A percentile compares a stretch with the other conserved stretches of the same genome.
phyloP scores from a whole-genome alignment of 2,888 invertebrate genomes.

The Bombyx huttoni region DNA sequence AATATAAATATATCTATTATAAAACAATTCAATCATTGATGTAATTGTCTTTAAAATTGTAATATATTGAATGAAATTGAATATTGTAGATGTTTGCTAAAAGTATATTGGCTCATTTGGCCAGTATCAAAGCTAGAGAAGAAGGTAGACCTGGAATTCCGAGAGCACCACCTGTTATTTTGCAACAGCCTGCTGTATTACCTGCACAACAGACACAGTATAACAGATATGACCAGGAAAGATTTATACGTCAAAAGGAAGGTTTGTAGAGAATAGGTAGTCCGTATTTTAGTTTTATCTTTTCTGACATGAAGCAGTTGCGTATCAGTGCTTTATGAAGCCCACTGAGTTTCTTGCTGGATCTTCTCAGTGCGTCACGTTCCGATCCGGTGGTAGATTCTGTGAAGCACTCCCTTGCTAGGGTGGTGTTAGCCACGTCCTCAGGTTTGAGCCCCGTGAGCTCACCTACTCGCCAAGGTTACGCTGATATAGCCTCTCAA shows the following conservation, averaged over 20 bases:
- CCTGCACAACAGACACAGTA: slow-evolving; percentile 86
- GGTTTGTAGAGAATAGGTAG: slow-evolving; percentile 46
- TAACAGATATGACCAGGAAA: slow-evolving; percentile 99
- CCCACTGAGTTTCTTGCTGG: no score
- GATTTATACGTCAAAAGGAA: slow-evolving; percentile 93
- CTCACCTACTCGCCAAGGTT: no score
- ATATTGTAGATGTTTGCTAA: slow-evolving; percentile 85
- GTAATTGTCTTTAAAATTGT: neutral
- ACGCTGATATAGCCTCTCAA: no score
- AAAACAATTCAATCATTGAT: neutral
- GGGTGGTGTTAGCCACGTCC: no score
- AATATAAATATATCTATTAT: neutral
- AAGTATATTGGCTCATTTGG: slow-evolving; percentile 91
- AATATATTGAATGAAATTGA: neutral
- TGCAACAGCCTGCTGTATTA: slow-evolving; percentile 77
- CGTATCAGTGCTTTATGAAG: no score
- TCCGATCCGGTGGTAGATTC: no score
- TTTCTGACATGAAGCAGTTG: no score
- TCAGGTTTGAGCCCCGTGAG: no score
- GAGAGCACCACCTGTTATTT: slow-evolving; percentile 67
- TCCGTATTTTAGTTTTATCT: no score
- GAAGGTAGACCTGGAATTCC: slow-evolving; percentile 79
- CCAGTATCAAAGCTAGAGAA: slow-evolving; percentile 92
- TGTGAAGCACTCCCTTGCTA: no score
- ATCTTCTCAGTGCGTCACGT: no score